Evolutionary conservation across 2,888 invertebrate genomes (phyloP).

Genomic region (Ephialtes manifestator): DNA sequence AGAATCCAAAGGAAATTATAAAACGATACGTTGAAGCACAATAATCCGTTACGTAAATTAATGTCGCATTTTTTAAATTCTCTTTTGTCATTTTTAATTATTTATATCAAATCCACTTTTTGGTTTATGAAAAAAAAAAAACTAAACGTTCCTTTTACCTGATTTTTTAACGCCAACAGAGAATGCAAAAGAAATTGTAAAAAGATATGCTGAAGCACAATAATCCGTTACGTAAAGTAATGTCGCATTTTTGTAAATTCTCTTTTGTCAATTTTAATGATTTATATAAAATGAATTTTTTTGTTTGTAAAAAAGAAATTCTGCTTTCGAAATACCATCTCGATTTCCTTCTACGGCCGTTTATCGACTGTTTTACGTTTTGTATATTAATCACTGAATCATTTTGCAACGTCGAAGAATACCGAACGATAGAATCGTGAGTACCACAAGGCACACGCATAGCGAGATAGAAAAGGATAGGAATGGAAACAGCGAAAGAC

Average conservation of each 20-base stretch:
- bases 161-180: too few species aligned
- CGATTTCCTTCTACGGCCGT: not conserved
- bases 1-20: not conserved
- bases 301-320: not conserved
- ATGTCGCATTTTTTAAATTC: too few species aligned
- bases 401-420: conserved; percentile 32
- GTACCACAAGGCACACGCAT: not conserved
- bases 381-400: conserved; percentile 30
- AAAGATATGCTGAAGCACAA: too few species aligned
- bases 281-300: not conserved
- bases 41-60: not conserved
- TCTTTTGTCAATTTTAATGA: too few species aligned
- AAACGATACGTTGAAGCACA: not conserved
- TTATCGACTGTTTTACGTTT: conserved; percentile 16
- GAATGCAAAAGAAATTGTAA: too few species aligned
- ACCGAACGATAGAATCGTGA: conserved; percentile 25
- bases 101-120: too few species aligned
- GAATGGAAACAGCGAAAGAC: conserved; percentile 25
- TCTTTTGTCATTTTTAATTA: not conserved
- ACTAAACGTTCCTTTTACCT: too few species aligned
- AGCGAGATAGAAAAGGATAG: conserved; percentile 18
- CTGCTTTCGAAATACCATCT: not conserved
- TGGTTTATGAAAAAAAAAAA: too few species aligned
- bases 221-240: too few species aligned
- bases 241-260: too few species aligned